These are phyloP conservation scores for Pelochelys cantorii DNA, from an alignment of 2,797 vertebrate genomes.

Conservation along the genomic window DNA sequence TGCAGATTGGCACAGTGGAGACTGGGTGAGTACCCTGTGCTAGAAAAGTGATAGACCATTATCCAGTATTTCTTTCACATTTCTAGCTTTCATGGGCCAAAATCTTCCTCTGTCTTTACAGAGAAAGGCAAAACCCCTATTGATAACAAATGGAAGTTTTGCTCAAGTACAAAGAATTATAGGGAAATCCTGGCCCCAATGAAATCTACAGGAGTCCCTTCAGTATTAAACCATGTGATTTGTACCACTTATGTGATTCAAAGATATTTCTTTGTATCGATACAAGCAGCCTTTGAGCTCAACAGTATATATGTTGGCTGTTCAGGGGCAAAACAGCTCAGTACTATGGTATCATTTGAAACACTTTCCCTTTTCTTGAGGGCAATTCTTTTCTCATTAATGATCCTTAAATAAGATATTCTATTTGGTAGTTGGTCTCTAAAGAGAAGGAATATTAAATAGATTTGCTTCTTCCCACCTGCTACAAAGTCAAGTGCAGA, in stretches of 20 bases:
- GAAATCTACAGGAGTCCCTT: neutral
- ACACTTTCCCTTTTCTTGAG: neutral
- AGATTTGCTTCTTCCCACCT: neutral
- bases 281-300: neutral
- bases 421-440: conserved; percentile 27
- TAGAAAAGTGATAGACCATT: neutral
- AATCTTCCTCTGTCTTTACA: neutral
- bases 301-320: neutral
- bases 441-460: conserved; percentile 43
- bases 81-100: neutral
- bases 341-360: neutral
- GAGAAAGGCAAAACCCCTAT: neutral
- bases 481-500: conserved; percentile 44
- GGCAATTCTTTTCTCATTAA: neutral
- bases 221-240: neutral
- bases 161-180: neutral
- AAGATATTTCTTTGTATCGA: neutral
- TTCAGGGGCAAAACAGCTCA: neutral
- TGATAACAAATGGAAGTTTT: neutral
- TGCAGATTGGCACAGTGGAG: neutral
- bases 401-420: neutral
- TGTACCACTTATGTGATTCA: neutral
- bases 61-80: neutral
- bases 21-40: neutral
- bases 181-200: neutral